These are phyloP conservation scores for Onychomys leucogaster DNA, from an alignment of 2,797 vertebrate genomes.

Conservation along the genomic window DNA sequence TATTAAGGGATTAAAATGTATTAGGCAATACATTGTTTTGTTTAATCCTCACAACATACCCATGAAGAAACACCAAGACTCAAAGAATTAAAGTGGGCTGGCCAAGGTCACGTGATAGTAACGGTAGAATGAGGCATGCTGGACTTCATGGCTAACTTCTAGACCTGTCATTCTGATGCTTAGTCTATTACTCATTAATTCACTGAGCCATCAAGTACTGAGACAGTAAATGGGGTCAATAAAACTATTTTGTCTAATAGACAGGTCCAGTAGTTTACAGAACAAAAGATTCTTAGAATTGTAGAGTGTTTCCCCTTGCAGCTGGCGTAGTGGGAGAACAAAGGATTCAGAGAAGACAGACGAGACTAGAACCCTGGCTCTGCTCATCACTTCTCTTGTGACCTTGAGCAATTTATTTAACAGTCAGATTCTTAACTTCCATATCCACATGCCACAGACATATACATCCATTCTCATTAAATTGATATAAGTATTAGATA, in stretches of 20 bases:
- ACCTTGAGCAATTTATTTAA: constrained; percentile 35
- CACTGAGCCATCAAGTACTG: constrained; percentile 17
- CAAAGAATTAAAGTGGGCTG: background rate
- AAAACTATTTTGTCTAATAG: constrained; percentile 50
- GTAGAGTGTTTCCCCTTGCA: constrained; percentile 7
- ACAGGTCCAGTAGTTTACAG: constrained; percentile 33
- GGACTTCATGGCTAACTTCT: background rate
- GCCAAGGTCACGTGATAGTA: background rate
- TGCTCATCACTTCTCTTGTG: background rate
- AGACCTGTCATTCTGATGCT: background rate
- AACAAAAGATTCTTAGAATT: constrained; percentile 58
- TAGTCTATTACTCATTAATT: background rate
- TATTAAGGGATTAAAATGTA: constrained; percentile 26
- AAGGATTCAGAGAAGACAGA: constrained; percentile 9
- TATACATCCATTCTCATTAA: constrained; percentile 1
- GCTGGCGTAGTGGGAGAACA: background rate
- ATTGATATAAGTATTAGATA: constrained; percentile 28
- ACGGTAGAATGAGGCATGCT: background rate
- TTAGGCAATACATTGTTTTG: constrained; percentile 24
- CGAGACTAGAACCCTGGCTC: constrained; percentile 2
- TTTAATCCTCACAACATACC: constrained; percentile 34
- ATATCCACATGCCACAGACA: background rate
- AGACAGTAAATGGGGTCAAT: background rate
- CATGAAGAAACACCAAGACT: background rate
- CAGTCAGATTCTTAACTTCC: constrained; percentile 9